phyloP scores from a whole-genome alignment of 1,140 invertebrate species.

The Hyles euphorbiae region DNA sequence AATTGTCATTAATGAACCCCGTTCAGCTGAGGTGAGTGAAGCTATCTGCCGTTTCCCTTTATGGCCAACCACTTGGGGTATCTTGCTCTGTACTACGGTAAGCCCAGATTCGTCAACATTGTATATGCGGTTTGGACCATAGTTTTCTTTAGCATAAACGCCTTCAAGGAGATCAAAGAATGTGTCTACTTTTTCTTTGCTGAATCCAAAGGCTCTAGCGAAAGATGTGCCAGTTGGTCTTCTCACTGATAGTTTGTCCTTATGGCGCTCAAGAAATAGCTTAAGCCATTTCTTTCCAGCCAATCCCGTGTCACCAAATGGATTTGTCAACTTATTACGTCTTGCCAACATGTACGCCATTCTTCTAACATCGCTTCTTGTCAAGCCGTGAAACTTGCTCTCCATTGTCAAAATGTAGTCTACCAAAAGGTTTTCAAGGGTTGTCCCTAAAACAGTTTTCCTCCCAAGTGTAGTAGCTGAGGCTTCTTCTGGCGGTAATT shows the following conservation, averaged over 20 bases:
- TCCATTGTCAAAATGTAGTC: slow-evolving; percentile 26
- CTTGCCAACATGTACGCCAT: slow-evolving; percentile 27
- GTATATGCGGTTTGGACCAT: slow-evolving; percentile 22
- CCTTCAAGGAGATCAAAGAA: slow-evolving; percentile 24
- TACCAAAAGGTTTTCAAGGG: slow-evolving; percentile 21
- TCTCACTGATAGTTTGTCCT: slow-evolving; percentile 20
- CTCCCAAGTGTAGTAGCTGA: slow-evolving; percentile 16
- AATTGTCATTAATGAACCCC: no score
- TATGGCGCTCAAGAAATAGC: slow-evolving; percentile 11
- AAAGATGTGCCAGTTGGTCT: slow-evolving; percentile 23
- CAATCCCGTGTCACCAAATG: slow-evolving; percentile 15
- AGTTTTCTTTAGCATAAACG: slow-evolving; percentile 14
- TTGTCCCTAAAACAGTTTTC: slow-evolving; percentile 20
- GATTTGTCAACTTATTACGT: slow-evolving; percentile 22
- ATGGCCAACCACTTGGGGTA: no score
- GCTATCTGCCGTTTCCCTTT: no score
- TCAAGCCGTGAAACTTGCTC: slow-evolving; percentile 21
- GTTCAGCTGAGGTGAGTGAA: no score
- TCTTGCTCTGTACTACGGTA: no score
- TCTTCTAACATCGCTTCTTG: slow-evolving; percentile 18
- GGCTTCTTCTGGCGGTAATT: slow-evolving; percentile 18
- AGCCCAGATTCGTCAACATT: no score
- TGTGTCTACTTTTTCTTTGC: slow-evolving; percentile 20
- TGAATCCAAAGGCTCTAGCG: slow-evolving; percentile 21
- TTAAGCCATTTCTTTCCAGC: slow-evolving; percentile 23